Evolutionary conservation across 2,888 invertebrate species (phyloP).

Genomic region (Pecten maximus): DNA sequence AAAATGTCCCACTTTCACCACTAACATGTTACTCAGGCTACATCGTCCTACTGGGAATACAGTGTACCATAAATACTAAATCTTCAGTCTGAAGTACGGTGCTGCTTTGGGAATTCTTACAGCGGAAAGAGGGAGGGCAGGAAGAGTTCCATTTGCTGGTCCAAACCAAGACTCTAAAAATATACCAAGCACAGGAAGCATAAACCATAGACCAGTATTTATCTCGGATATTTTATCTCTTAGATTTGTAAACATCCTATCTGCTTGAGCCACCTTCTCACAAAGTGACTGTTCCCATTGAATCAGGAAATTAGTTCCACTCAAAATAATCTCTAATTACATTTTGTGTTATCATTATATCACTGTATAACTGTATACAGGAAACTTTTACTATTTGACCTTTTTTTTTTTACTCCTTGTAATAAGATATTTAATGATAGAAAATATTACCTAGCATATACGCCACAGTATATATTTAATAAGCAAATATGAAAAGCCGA

Average conservation of each 20-base stretch:
- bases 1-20: background rate
- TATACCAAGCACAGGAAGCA: background rate
- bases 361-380: no score
- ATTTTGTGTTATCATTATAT: no score
- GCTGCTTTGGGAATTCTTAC: background rate
- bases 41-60: no score
- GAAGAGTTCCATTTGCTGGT: constrained; percentile 1
- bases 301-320: no score
- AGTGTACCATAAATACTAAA: background rate
- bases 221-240: background rate
- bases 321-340: no score
- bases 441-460: no score
- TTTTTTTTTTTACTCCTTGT: background rate
- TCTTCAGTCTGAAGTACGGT: background rate
- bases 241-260: background rate
- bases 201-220: background rate
- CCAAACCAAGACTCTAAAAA: background rate
- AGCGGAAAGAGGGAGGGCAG: background rate
- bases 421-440: background rate
- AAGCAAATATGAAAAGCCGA: no score
- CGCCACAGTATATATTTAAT: no score
- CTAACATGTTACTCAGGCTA: no score
- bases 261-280: background rate
- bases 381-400: no score
- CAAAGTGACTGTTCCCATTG: background rate